Conservation (phyloP, 2,888 invertebrate species). For the Cheilosia grossa region DNA sequence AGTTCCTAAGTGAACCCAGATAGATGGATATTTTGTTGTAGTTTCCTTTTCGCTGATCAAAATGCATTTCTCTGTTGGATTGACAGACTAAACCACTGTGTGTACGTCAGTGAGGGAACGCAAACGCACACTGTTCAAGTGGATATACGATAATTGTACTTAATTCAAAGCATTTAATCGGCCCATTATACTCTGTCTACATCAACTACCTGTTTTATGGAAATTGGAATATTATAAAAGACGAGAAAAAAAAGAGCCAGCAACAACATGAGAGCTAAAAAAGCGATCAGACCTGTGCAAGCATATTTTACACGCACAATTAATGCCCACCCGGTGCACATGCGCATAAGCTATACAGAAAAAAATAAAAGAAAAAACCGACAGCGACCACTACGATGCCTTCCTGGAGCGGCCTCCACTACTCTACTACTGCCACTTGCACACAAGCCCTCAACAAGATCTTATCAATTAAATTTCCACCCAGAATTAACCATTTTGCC, state of each 20-base stretch:
- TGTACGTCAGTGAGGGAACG: constrained; percentile 37
- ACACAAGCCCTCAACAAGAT: constrained; percentile 69
- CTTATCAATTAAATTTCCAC: constrained; percentile 75
- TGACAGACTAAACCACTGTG: constrained; percentile 61
- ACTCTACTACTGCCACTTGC: constrained; percentile 20
- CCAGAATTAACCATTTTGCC: constrained; percentile 74
- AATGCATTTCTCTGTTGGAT: constrained; percentile 53
- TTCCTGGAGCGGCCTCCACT: constrained; percentile 55
- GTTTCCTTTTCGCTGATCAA: constrained; percentile 21
- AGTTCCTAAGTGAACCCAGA: neutral
- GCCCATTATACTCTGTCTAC: constrained; percentile 68
- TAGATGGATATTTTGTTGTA: constrained; percentile 13
- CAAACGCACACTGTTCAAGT: constrained; percentile 42
- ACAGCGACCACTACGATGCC: constrained; percentile 55
- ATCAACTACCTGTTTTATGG: constrained; percentile 70
- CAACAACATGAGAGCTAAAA: constrained; percentile 32
- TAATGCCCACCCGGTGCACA: constrained; percentile 65
- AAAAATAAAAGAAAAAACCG: constrained; percentile 23
- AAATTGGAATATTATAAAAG: constrained; percentile 64
- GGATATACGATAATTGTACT: constrained; percentile 67
- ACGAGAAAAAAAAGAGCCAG: neutral
- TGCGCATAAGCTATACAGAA: constrained; percentile 23
- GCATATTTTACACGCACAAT: constrained; percentile 70
- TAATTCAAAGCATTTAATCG: constrained; percentile 67
- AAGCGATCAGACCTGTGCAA: constrained; percentile 51